These are phyloP conservation scores for Tiaroga cobitis DNA, from an alignment of 2,797 vertebrate species.

Conservation along the genomic window DNA sequence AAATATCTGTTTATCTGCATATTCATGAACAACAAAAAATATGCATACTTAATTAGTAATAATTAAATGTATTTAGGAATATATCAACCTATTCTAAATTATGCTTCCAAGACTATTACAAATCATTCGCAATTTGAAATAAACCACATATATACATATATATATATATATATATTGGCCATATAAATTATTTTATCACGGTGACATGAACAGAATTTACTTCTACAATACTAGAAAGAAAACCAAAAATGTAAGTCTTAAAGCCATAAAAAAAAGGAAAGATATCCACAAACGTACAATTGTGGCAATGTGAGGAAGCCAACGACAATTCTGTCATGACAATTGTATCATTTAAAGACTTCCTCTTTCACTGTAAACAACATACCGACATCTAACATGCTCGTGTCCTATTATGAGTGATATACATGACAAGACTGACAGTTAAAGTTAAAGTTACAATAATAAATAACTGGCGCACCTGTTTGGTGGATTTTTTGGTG, in stretches of 20 bases:
- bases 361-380: conserved; percentile 1
- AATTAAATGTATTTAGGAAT: neutral
- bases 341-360: neutral
- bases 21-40: neutral
- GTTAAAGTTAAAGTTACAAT: neutral
- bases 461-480: conserved; percentile 75
- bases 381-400: neutral
- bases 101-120: neutral
- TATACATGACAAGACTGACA: neutral
- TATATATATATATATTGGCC: too few species aligned
- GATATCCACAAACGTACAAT: neutral
- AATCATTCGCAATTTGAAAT: neutral
- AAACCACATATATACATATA: neutral
- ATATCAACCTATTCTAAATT: neutral
- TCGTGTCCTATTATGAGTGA: neutral
- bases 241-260: too few species aligned
- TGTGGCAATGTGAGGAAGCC: neutral
- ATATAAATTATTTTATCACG: neutral
- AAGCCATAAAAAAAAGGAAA: too few species aligned
- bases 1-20: neutral
- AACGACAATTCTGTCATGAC: neutral
- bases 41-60: neutral
- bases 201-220: neutral
- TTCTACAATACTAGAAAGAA: neutral
- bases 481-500: conserved; percentile 98